Percentiles rank a stretch among this genome's conserved stretches.
phyloP scores from a whole-genome alignment of 2,888 invertebrate genomes.

The Leptogaster cylindrica region DNA sequence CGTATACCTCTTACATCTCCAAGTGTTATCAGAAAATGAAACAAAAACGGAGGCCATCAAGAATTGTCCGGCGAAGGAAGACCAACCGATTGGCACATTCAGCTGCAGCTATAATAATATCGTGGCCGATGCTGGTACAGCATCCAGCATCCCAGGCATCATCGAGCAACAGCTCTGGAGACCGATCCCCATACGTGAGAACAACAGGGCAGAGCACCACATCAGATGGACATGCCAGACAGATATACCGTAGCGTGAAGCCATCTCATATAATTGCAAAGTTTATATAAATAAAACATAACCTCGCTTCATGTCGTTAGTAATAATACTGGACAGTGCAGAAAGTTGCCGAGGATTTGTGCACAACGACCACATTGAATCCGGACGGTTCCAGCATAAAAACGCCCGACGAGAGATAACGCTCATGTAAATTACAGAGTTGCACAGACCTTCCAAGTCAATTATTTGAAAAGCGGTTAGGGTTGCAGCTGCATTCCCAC shows the following conservation, averaged over 20 bases:
- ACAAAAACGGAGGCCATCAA: constrained; percentile 26
- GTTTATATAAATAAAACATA: constrained; percentile 41
- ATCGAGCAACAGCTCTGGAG: constrained; percentile 4
- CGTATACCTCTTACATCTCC: constrained; percentile 20
- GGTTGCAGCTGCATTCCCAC: too few relatives aligned
- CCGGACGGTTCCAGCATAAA: background rate
- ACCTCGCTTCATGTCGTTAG: constrained; percentile 37
- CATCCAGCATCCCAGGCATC: constrained; percentile 7
- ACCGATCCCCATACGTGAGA: constrained; percentile 29
- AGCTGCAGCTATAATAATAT: constrained; percentile 27
- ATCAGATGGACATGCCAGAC: constrained; percentile 40
- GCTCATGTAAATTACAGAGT: constrained; percentile 32
- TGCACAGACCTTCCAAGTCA: constrained; percentile 20
- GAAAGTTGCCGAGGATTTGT: constrained; percentile 15
- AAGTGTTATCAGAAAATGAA: constrained; percentile 36
- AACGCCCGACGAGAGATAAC: constrained; percentile 24
- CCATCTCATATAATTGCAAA: constrained; percentile 37
- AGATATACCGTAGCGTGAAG: constrained; percentile 40
- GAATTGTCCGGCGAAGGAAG: constrained; percentile 33
- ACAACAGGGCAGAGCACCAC: constrained; percentile 25
- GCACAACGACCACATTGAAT: background rate
- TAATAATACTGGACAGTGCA: constrained; percentile 33
- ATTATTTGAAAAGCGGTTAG: too few relatives aligned
- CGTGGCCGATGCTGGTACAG: constrained; percentile 20
- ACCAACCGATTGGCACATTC: constrained; percentile 33